Base-by-base conservation (phyloP, 2,888 invertebrate genomes). In the Candidula unifasciata region DNA sequence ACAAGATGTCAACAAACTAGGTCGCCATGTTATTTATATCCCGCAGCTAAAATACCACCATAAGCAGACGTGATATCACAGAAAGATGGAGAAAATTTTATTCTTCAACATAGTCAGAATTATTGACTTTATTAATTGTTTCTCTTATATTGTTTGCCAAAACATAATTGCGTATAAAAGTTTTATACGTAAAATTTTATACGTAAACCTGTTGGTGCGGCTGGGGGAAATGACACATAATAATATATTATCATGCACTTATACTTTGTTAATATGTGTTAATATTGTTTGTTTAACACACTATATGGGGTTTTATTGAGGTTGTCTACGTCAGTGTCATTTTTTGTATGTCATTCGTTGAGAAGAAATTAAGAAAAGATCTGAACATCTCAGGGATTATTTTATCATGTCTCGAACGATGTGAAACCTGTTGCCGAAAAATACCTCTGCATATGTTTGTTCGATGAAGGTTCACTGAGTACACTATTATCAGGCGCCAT, bases 1-100 rank as follows among this genome's bases (percentile, higher is more conserved):
- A 37, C n/a, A 60, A 60, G 68, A 81, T 85, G 85, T 85, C 85
- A 85, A 85, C 85, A 85, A 81, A 81, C 81, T 81, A 66, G 54
- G 85, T 81, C 81, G 85, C 85, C 85, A 85, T 85, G 81, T 68
- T 84, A 60, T 68, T 27, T 57, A 73, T 68, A 73, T 68, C 57
- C 80, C 80, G 83, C 78, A 83, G 33, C 5, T 35, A 82, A 44
- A 27, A 33, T 21, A 79, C 64, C 57, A 64, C 35, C 35, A 35
- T 73, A 21, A 21, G 18, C 16, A 44, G 44, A 44, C 44, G 44
- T 44, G 6, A 44, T 44, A 44, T 44, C 44, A 44, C 44, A 6
- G 44, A 44, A 44, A 44, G 8, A 44, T 44, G 44, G 44, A 44
- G 8, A 44, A 44, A 44, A 10, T 44, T 10, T 44, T 44, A 44